Percentiles rank a stretch among this genome's conserved stretches.
Evolutionary conservation across 2,797 vertebrate species (phyloP).

Genomic region (Oreochromis grahami): DNA sequence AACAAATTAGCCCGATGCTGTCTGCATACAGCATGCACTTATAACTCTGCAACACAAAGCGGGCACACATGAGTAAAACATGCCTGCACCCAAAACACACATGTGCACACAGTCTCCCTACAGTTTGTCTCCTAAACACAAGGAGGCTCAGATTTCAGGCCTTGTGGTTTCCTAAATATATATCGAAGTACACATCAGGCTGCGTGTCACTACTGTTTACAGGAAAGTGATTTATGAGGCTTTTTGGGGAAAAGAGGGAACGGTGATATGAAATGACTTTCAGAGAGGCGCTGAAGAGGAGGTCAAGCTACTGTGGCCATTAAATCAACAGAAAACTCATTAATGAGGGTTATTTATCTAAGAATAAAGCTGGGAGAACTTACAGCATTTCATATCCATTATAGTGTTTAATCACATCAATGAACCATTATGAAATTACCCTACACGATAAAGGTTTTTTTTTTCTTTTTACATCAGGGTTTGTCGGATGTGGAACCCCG

Average conservation of each 20-base stretch:
- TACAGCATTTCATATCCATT: not conserved
- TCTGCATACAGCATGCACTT: constrained; percentile 52
- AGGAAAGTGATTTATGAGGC: constrained; percentile 81
- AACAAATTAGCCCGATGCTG: constrained; percentile 57
- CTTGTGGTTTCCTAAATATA: constrained; percentile 74
- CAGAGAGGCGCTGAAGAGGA: constrained; percentile 26
- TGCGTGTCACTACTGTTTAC: constrained; percentile 80
- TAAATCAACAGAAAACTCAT: constrained; percentile 48
- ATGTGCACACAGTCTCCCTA: constrained; percentile 34
- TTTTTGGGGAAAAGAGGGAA: constrained; percentile 54
- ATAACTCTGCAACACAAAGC: constrained; percentile 4
- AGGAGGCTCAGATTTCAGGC: constrained; percentile 70
- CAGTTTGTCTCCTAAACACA: constrained; percentile 64
- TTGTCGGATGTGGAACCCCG: constrained; percentile 27
- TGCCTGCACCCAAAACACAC: constrained; percentile 47
- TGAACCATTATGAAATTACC: constrained; percentile 19
- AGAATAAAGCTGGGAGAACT: not conserved
- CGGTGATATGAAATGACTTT: constrained; percentile 54
- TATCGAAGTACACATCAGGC: constrained; percentile 80
- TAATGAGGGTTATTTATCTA: constrained; percentile 37
- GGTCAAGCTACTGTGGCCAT: constrained; percentile 42
- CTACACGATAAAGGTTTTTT: not conserved
- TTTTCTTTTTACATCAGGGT: constrained; percentile 15
- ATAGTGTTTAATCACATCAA: not conserved
- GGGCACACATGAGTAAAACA: not conserved